Base-by-base conservation (phyloP, 2,113 vertebrate genomes). In the Colossoma macropomum region DNA sequence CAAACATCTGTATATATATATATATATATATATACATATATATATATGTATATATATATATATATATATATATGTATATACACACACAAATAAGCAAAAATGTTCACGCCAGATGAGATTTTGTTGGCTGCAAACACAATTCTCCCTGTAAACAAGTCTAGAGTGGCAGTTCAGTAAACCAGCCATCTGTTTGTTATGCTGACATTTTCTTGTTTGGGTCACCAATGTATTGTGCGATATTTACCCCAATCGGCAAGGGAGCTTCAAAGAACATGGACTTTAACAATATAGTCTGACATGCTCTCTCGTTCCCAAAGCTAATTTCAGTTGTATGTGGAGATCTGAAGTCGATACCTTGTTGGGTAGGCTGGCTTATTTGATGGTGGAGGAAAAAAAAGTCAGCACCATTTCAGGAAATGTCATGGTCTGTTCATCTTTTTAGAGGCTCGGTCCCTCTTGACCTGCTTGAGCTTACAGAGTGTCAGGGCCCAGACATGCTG, bases 231-330 rank as follows among this genome's bases (percentile, higher is more conserved):
- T 87, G 62, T 56, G 75, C 78, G 79, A 75, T 82, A 84, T 84
- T 84, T 84, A 68, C 82, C 60, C 76, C 76, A 84, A 82, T 50
- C 65, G 78, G 30, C 76, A 50, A 75, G 82, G 25, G 54, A 77
- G 74, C 74, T 34, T 74, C 13, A n/a, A 75, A 76, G 74, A 82
- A 75, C 75, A 63, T 75, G 60, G 74, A 75, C 19, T 74, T 10
- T 34, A 76, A 77, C 69, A 79, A 62, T 82, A 75, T 66, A 79
- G 80, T 59, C 38, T 56, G 82, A 75, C 32, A 62, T 62, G 68
- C 70, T 84, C 82, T 87, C 79, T 82, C n/a, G 65, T 48, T 84
- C 86, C 83, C 83, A 56, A 75, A 84, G 86, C 82, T 87, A 82
- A 87, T 87, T 87, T 84, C 79, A 75, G 75, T 65, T 71, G 79